Evolutionary conservation across 2,113 vertebrate genomes (phyloP).

Genomic region (Oreochromis aureus): DNA sequence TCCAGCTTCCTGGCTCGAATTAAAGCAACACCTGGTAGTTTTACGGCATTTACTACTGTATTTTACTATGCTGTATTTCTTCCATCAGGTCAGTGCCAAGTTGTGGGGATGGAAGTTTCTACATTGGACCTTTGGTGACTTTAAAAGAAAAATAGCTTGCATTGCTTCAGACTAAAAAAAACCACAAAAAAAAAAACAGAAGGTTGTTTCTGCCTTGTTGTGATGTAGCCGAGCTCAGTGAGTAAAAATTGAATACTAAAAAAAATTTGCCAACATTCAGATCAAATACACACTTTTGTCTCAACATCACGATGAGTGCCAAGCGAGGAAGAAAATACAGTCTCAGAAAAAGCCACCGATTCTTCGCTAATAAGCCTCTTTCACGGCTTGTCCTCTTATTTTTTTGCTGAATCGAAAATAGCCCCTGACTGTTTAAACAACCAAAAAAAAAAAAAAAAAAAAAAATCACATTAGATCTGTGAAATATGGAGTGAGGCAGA

Average conservation of each 20-base stretch:
- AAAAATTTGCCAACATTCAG: not conserved
- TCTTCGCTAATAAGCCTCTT: not conserved
- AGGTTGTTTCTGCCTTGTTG: not conserved
- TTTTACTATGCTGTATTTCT: constrained; percentile 23
- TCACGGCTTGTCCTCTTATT: not conserved
- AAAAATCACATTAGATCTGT: not conserved
- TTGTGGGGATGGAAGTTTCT: not conserved
- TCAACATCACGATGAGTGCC: not conserved
- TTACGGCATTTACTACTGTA: not conserved
- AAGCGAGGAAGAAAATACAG: not conserved
- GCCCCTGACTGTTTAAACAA: not conserved
- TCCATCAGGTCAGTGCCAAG: not conserved
- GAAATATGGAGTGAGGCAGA: not conserved
- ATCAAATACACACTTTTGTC: not conserved
- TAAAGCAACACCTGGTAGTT: constrained; percentile 37
- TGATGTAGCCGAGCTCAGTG: not conserved
- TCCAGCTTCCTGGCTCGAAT: not conserved
- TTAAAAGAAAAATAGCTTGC: not conserved
- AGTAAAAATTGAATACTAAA: not conserved
- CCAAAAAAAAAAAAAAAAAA: not conserved
- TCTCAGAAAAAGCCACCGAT: not conserved
- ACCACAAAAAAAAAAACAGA: not conserved
- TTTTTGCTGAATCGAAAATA: not conserved
- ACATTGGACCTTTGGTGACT: not conserved
- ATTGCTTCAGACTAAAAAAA: not conserved